phyloP scores from a whole-genome alignment of 2,888 invertebrate species.

The Torymus tubicola region DNA sequence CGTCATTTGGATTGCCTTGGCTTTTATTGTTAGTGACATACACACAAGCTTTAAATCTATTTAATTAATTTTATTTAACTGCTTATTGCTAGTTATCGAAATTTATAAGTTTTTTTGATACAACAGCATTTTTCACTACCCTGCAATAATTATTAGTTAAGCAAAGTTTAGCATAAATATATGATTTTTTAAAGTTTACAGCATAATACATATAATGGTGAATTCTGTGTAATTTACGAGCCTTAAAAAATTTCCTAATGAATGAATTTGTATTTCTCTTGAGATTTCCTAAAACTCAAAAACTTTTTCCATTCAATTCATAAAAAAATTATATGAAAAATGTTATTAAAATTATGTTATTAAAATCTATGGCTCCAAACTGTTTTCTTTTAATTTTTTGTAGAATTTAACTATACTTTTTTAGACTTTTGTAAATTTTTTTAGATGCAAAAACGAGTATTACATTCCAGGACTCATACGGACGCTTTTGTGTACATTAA shows the following conservation, averaged over 20 bases:
- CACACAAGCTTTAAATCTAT: slow-evolving; percentile 7
- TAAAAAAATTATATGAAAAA: neutral
- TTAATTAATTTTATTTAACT: slow-evolving; percentile 12
- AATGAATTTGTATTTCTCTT: neutral
- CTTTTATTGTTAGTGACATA: slow-evolving; percentile 37
- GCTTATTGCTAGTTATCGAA: neutral
- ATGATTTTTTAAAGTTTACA: no score
- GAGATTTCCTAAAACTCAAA: neutral
- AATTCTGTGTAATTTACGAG: neutral
- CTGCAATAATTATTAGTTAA: no score
- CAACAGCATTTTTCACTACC: no score
- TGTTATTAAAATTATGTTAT: neutral
- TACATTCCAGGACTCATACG: no score
- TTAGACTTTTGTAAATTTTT: no score
- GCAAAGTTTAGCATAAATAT: no score
- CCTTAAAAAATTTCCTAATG: neutral
- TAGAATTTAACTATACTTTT: no score
- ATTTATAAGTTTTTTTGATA: no score
- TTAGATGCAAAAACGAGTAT: no score
- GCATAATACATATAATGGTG: neutral
- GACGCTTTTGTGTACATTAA: no score
- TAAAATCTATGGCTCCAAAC: neutral
- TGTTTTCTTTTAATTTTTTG: no score
- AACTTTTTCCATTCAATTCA: slow-evolving; percentile 5
- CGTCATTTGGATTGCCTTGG: slow-evolving; percentile 36